Conservation (phyloP, 2,113 vertebrate genomes). For the Oncorhynchus keta region DNA sequence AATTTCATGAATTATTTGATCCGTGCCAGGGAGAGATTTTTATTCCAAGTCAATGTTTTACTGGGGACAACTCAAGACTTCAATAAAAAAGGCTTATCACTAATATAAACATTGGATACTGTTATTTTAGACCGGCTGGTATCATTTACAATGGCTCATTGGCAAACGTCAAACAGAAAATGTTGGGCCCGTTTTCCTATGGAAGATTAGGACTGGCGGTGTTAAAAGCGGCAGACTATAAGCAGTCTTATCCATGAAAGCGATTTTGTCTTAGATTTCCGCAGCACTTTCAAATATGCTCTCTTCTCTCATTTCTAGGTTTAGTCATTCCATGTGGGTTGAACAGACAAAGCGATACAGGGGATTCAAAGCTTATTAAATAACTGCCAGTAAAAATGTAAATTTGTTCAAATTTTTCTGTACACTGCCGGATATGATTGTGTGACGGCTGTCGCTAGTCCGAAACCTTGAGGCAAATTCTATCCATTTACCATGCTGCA, state of each 20-base stretch:
- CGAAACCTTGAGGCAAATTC: too few relatives aligned
- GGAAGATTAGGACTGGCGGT: background rate
- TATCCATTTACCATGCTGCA: too few relatives aligned
- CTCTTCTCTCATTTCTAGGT: background rate
- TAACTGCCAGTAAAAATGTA: background rate
- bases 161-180: slow-evolving; percentile 32
- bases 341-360: background rate
- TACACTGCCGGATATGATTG: background rate
- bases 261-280: too few relatives aligned
- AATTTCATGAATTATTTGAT: background rate
- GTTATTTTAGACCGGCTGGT: slow-evolving; percentile 36
- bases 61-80: slow-evolving; percentile 38
- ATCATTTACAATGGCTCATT: slow-evolving; percentile 33
- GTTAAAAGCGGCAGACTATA: background rate
- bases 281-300: background rate
- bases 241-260: background rate
- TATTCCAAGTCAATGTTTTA: slow-evolving; percentile 27
- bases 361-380: background rate
- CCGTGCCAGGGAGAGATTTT: background rate
- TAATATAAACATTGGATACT: slow-evolving; percentile 52
- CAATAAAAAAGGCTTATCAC: slow-evolving; percentile 63
- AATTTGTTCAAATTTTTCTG: background rate
- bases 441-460: background rate
- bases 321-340: slow-evolving; percentile 16
- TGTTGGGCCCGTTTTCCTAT: slow-evolving; percentile 3